phyloP scores from a whole-genome alignment of 2,797 vertebrate genomes.

The Martes flavigula region DNA sequence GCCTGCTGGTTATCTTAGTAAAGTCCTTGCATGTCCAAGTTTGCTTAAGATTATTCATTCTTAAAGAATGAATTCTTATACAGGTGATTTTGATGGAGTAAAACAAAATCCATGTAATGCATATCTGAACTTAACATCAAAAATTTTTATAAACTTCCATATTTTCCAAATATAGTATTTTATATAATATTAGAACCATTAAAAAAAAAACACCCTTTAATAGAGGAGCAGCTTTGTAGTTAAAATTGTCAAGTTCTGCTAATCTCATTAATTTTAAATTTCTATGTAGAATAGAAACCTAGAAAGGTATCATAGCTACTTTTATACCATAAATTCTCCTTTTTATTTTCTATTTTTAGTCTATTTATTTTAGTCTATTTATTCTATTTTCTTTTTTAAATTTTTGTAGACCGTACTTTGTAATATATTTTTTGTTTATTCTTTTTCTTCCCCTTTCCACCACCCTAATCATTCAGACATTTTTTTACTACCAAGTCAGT shows the following conservation, averaged over 20 bases:
- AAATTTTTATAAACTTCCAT: background rate
- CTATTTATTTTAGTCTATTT: background rate
- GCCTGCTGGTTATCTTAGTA: background rate
- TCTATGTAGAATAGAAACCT: background rate
- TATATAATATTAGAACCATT: background rate
- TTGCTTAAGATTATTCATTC: background rate
- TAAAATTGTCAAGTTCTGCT: background rate
- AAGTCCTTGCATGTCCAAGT: background rate
- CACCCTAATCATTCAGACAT: slow-evolving; percentile 19
- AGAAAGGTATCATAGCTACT: background rate
- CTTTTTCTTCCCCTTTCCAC: background rate
- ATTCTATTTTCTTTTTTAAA: background rate
- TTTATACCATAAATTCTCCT: background rate
- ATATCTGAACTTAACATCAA: background rate
- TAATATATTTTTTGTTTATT: background rate
- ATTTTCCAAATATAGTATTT: background rate
- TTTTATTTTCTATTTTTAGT: background rate
- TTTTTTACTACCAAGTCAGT: slow-evolving; percentile 18
- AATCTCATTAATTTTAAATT: background rate
- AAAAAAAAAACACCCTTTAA: background rate
- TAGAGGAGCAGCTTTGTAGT: background rate
- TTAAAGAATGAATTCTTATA: background rate
- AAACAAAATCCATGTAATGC: background rate
- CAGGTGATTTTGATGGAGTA: background rate
- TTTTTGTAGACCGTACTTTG: background rate